Evolutionary conservation across 2,797 vertebrate species (phyloP).

Genomic region (Chaenodraco wilsoni): DNA sequence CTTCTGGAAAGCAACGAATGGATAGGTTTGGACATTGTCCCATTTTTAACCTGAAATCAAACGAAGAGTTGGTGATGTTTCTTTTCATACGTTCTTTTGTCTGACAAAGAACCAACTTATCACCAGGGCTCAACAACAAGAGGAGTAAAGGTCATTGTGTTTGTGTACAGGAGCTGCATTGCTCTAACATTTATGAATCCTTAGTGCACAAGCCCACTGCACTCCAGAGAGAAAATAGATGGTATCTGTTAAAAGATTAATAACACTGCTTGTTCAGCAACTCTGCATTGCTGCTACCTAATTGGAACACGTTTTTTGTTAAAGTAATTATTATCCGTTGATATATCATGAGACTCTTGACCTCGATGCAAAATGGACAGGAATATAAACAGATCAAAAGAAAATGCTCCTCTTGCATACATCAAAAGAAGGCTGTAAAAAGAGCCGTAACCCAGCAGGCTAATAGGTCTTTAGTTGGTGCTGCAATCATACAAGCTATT

Average conservation of each 20-base stretch:
- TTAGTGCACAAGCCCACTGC: constrained; percentile 22
- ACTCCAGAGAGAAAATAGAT: constrained; percentile 13
- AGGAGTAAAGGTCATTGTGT: constrained; percentile 45
- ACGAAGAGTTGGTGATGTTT: background rate
- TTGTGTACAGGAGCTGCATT: constrained; percentile 21
- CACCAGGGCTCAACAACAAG: constrained; percentile 12
- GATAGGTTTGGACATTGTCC: constrained; percentile 17
- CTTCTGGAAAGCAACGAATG: constrained; percentile 17
- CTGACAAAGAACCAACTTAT: constrained; percentile 12
- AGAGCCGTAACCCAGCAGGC: constrained; percentile 23
- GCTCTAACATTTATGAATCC: constrained; percentile 47
- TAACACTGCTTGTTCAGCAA: constrained; percentile 45
- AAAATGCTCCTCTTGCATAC: background rate
- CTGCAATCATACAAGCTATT: constrained; percentile 53
- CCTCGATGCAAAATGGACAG: constrained; percentile 28
- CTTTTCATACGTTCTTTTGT: background rate
- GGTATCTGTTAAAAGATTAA: constrained; percentile 65
- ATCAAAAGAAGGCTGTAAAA: constrained; percentile 38
- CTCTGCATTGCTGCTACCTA: constrained; percentile 33
- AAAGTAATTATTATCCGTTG: constrained; percentile 41
- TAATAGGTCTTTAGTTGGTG: constrained; percentile 48
- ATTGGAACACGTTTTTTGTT: constrained; percentile 35
- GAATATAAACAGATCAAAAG: constrained; percentile 18
- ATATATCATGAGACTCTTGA: constrained; percentile 28
- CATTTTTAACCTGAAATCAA: constrained; percentile 24